phyloP scores from a whole-genome alignment of 2,888 invertebrate genomes.

The Epistrophella euchroma region DNA sequence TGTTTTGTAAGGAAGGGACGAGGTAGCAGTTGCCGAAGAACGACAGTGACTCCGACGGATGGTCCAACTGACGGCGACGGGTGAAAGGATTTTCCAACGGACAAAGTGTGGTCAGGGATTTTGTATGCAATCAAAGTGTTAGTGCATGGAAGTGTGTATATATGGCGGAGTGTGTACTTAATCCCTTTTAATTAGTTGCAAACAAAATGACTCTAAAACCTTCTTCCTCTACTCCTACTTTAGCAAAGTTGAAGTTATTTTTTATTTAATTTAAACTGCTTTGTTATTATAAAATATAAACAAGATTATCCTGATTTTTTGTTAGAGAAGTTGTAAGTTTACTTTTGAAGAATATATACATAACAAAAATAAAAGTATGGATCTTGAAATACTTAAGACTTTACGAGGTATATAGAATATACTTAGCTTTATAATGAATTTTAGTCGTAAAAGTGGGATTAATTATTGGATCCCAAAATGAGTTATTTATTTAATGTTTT shows the following conservation, averaged over 20 bases:
- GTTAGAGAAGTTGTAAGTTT: not conserved
- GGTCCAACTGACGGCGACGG: not conserved
- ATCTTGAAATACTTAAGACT: slow-evolving; percentile 12
- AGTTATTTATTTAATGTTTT: slow-evolving; percentile 67
- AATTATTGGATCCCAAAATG: slow-evolving; percentile 71
- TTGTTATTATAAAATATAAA: slow-evolving; percentile 20
- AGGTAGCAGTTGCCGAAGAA: not conserved
- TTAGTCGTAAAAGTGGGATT: slow-evolving; percentile 67
- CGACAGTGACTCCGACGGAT: not conserved
- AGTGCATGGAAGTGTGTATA: not conserved
- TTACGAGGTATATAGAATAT: slow-evolving; percentile 29
- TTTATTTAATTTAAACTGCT: slow-evolving; percentile 22
- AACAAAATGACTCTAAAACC: slow-evolving; percentile 70
- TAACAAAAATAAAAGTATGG: not conserved
- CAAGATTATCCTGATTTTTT: slow-evolving; percentile 9
- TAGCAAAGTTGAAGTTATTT: slow-evolving; percentile 1
- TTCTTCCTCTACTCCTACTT: not conserved
- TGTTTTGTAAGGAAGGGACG: not conserved
- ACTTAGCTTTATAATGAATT: slow-evolving; percentile 26
- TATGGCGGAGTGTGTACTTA: slow-evolving; percentile 41
- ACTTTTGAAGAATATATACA: not conserved
- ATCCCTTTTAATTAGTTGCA: slow-evolving; percentile 73
- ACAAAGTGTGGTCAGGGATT: slow-evolving; percentile 66
- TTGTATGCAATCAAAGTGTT: slow-evolving; percentile 45
- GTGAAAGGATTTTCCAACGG: slow-evolving; percentile 50